Base-by-base conservation (phyloP, 1,140 invertebrate species). In the Drosophila pandora region DNA sequence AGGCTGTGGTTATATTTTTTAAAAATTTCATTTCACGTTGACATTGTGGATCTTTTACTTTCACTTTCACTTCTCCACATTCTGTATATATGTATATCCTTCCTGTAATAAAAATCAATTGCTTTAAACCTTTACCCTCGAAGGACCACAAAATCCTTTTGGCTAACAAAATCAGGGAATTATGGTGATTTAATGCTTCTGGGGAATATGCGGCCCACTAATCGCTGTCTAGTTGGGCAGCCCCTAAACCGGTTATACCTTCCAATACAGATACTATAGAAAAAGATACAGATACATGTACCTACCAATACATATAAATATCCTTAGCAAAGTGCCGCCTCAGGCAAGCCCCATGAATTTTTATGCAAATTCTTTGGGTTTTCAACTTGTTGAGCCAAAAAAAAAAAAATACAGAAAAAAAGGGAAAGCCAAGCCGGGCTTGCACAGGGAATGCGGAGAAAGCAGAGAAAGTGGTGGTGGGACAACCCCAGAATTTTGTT, bases 331-430 rank as follows among this genome's bases (percentile, higher is more conserved):
- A 37, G 34, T 45, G 25, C n/a, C 3, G 37, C 54, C 23, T 4
- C 9, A 8, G 41, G 25, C 56, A 25, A 57, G 32, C 50, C 67
- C 50, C 67, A 76, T 85, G 81, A 83, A 83, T 83, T 83, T 85
- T 88, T 88, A 85, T 85, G 81, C 83, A 85, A 85, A 85, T 85
- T 80, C 76, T 80, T 79, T 79, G 34, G 57, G 54, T 34, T 74
- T 37, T 74, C 43, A 74, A 74, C 59, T 74, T 74, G 71, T 52
- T 74, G 70, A 56, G 52, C 60, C 34, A 47, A 59, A 76, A 55
- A 43, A 41, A 43, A 41, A 62, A 6, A 6, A 6, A 6, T 5
- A 6, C 0, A 28, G 25, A 28, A 6, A 28, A 28, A 28, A 28
- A 28, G 7, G 25, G 25, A 28, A 28, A 7, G 61, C 50, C 65